Conservation (phyloP, 1,140 invertebrate genomes). For the Zaprionus ghesquierei region DNA sequence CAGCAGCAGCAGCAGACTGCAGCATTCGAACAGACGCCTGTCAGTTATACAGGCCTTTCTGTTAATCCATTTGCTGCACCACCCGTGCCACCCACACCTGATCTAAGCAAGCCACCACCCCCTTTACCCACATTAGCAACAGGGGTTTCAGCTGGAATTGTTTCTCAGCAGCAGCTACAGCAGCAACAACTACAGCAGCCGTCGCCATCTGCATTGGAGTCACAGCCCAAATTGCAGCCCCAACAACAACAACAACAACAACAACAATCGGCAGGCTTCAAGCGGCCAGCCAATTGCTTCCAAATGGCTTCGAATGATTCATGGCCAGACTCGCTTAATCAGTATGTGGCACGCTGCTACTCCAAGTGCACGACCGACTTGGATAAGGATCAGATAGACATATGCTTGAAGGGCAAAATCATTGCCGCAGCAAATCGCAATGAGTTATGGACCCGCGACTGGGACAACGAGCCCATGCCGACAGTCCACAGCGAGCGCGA, state of each 20-base stretch:
- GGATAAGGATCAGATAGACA: constrained; percentile 96
- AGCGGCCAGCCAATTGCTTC: constrained; percentile 72
- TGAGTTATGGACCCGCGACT: constrained; percentile 94
- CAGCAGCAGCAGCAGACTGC: constrained; percentile 48
- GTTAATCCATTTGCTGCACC: constrained; percentile 32
- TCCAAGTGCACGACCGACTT: constrained; percentile 92
- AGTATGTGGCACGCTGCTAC: constrained; percentile 96
- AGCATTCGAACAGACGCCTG: constrained; percentile 18
- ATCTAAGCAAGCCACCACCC: constrained; percentile 68
- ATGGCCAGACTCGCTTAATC: constrained; percentile 90
- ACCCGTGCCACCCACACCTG: constrained; percentile 52
- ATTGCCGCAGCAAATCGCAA: constrained; percentile 93
- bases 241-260: neutral
- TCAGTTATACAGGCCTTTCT: constrained; percentile 4
- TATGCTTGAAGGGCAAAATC: constrained; percentile 96
- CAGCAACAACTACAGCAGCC: neutral
- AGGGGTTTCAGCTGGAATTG: constrained; percentile 9
- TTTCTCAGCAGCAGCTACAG: neutral
- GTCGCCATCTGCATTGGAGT: constrained; percentile 14
- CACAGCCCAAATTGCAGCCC: constrained; percentile 5
- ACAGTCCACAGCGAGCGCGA: constrained; percentile 90
- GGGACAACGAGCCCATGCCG: constrained; percentile 95
- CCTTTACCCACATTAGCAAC: constrained; percentile 48
- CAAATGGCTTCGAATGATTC: constrained; percentile 83
- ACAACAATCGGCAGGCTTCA: constrained; percentile 29